These are phyloP conservation scores for Prionailurus viverrinus DNA, from an alignment of 2,113 vertebrate species.

Conservation along the genomic window DNA sequence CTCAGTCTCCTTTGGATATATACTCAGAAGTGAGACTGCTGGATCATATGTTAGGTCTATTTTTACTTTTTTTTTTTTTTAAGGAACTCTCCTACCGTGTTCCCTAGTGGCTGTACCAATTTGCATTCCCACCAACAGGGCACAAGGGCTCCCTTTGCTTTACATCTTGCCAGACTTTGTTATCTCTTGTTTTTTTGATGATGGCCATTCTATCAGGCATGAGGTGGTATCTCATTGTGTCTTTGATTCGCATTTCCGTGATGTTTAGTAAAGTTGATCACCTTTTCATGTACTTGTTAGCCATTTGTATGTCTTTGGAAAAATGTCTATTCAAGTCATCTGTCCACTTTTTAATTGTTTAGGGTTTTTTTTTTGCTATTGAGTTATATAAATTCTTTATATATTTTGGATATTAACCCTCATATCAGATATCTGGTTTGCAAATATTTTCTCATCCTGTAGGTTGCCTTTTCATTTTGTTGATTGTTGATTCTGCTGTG, in stretches of 20 bases:
- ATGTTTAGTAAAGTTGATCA: neutral
- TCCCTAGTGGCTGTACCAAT: neutral
- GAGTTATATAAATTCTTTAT: neutral
- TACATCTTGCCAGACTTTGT: neutral
- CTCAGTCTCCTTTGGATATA: neutral
- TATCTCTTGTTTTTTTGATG: neutral
- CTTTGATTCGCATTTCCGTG: neutral
- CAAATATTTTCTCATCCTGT: neutral
- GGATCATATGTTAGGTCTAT: neutral
- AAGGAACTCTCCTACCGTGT: neutral
- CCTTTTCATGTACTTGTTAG: neutral
- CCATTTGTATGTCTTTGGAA: neutral
- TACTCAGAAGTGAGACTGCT: neutral
- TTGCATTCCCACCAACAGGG: neutral
- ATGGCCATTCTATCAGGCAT: neutral
- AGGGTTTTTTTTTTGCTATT: neutral
- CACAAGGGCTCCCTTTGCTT: neutral
- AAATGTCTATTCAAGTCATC: neutral
- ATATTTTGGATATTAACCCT: neutral
- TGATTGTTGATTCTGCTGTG: too few species aligned
- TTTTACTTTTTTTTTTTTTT: neutral
- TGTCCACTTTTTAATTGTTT: neutral
- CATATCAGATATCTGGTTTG: neutral
- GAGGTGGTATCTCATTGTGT: neutral
- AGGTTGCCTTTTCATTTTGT: too few species aligned